Evolutionary conservation across 2,797 vertebrate genomes (phyloP).

Genomic region (Propithecus perrieri): DNA sequence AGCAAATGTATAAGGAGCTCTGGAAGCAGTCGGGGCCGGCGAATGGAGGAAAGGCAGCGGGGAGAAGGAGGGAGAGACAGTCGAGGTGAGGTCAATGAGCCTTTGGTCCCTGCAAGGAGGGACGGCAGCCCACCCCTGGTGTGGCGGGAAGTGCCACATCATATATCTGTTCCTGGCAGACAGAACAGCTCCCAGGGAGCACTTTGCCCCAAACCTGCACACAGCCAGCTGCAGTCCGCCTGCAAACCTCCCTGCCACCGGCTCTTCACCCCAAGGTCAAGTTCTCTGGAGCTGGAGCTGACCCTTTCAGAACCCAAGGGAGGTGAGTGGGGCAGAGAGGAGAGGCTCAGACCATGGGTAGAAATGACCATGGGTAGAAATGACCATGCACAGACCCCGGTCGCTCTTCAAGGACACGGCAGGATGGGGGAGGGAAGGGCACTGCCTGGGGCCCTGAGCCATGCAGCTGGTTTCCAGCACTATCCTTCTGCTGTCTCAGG

Average conservation of each 20-base stretch:
- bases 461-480: not conserved
- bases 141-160: conserved; percentile 79
- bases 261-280: conserved; percentile 43
- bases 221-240: conserved; percentile 13
- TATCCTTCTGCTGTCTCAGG: too few relatives aligned
- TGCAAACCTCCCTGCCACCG: not conserved
- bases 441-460: not conserved
- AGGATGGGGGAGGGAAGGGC: not conserved
- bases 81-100: not conserved
- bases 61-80: conserved; percentile 12
- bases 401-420: conserved; percentile 1
- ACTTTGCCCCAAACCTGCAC: conserved; percentile 73
- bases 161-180: conserved; percentile 76
- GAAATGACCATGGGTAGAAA: not conserved
- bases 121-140: conserved; percentile 46
- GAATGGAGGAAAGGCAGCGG: conserved; percentile 31
- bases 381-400: accelerated
- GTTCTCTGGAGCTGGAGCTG: conserved; percentile 34
- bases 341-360: not conserved
- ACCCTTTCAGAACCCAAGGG: not conserved
- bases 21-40: conserved; percentile 42
- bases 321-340: not conserved
- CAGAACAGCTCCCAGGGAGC: conserved; percentile 77
- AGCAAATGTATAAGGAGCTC: conserved; percentile 63
- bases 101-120: conserved; percentile 51